phyloP scores from a whole-genome alignment of 2,888 invertebrate genomes.

The Napeogenes inachia region DNA sequence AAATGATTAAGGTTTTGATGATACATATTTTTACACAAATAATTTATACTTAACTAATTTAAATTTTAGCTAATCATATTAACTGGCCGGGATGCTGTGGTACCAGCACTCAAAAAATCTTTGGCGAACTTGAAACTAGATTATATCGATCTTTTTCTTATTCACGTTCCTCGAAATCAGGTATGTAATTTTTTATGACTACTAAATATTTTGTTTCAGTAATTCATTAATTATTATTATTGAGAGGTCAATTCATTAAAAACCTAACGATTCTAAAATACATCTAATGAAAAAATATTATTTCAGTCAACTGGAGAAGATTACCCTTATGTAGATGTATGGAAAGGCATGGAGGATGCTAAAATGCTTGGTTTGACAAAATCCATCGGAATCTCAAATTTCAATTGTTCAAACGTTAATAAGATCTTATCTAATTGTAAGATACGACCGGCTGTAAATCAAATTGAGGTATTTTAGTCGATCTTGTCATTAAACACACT shows the following conservation, averaged over 20 bases:
- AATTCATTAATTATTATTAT: neutral
- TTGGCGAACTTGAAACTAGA: constrained; percentile 56
- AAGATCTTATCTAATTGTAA: constrained; percentile 75
- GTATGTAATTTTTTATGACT: constrained; percentile 8
- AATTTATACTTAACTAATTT: no score
- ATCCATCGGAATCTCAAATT: constrained; percentile 87
- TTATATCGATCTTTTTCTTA: constrained; percentile 64
- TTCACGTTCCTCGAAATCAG: constrained; percentile 54
- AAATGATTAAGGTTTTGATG: no score
- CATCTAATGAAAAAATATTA: neutral
- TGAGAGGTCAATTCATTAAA: neutral
- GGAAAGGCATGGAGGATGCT: constrained; percentile 83
- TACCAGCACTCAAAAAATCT: constrained; percentile 41
- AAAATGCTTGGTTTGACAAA: constrained; percentile 79
- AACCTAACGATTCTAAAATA: no score
- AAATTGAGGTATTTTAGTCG: constrained; percentile 59
- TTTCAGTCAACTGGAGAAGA: constrained; percentile 5
- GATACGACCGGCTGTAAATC: constrained; percentile 78
- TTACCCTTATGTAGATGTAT: constrained; percentile 71
- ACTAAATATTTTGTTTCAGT: no score
- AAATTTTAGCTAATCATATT: neutral
- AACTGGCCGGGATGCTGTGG: constrained; percentile 29
- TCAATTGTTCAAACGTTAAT: constrained; percentile 82
- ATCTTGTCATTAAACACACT: no score
- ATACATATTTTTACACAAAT: no score